Percentiles rank a stretch among this genome's conserved stretches.
Evolutionary conservation across 2,797 vertebrate species (phyloP).

Genomic region (Scarus forsteni): DNA sequence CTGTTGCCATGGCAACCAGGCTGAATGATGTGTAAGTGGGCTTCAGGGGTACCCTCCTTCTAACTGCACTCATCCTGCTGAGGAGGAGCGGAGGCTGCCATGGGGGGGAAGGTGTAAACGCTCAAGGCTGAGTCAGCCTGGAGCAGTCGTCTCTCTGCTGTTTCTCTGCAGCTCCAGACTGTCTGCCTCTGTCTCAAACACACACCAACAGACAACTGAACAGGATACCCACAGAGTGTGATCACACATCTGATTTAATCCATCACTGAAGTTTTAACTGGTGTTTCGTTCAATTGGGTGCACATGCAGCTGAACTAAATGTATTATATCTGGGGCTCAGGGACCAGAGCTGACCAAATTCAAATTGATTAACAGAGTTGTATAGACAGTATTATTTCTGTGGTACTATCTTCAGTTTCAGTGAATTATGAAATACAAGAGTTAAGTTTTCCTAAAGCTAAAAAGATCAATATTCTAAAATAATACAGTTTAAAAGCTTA

Average conservation of each 20-base stretch:
- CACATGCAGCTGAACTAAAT: not conserved
- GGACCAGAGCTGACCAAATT: too few species aligned
- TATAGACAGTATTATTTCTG: too few species aligned
- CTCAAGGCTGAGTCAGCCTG: constrained; percentile 53
- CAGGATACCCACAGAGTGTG: constrained; percentile 25
- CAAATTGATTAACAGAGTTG: too few species aligned
- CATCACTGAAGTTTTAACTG: not conserved
- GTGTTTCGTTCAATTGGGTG: constrained; percentile 8
- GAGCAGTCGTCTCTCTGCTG: constrained; percentile 32
- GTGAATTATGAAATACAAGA: too few species aligned
- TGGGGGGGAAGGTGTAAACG: constrained; percentile 22
- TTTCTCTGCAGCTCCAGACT: constrained; percentile 20
- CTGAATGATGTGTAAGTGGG: constrained; percentile 54
- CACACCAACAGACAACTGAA: not conserved
- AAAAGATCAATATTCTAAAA: too few species aligned
- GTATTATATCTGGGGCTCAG: too few species aligned
- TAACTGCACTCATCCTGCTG: constrained; percentile 35
- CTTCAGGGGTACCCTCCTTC: constrained; percentile 51
- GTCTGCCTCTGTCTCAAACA: constrained; percentile 24
- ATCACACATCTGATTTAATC: not conserved
- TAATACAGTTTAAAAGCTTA: too few species aligned
- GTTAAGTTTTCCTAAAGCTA: too few species aligned
- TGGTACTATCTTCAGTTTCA: too few species aligned
- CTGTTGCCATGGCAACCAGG: constrained; percentile 65
- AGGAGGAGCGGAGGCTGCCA: constrained; percentile 19